Evolutionary conservation across 2,113 vertebrate genomes (phyloP).

Genomic region (Entomyzon cyanotis): DNA sequence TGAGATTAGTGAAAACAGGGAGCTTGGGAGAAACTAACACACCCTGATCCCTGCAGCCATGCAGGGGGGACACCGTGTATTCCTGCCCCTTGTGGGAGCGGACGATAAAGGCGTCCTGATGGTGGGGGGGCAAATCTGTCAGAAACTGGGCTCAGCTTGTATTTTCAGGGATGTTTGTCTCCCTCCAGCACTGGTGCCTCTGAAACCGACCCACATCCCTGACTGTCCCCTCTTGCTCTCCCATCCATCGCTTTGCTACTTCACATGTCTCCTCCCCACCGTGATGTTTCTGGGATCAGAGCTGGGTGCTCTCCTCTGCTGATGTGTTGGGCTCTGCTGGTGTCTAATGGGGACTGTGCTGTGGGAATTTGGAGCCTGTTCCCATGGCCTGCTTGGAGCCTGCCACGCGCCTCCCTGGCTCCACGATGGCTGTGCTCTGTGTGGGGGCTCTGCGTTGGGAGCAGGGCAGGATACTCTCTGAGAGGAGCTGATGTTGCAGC

Average conservation of each 20-base stretch:
- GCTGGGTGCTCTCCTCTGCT: not conserved
- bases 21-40: not conserved
- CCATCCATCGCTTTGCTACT: not conserved
- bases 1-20: not conserved
- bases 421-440: fast-evolving
- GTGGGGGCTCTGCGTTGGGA: fast-evolving
- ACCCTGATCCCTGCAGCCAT: not conserved
- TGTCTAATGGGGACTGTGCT: not conserved
- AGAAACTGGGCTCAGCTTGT: not conserved
- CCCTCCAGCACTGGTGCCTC: not conserved
- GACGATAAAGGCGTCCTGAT: fast-evolving
- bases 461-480: not conserved
- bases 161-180: not conserved
- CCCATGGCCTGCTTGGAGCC: not conserved
- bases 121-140: not conserved
- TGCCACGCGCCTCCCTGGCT: not conserved
- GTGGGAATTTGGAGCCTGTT: not conserved
- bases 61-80: not conserved
- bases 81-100: not conserved
- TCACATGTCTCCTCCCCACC: fast-evolving
- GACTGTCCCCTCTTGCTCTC: fast-evolving
- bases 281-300: not conserved
- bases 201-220: not conserved
- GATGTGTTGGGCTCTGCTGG: not conserved
- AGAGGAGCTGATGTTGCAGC: not conserved